These are phyloP conservation scores for Drosophila ananassae DNA, from an alignment of 1,140 invertebrate genomes.

Conservation along the genomic window DNA sequence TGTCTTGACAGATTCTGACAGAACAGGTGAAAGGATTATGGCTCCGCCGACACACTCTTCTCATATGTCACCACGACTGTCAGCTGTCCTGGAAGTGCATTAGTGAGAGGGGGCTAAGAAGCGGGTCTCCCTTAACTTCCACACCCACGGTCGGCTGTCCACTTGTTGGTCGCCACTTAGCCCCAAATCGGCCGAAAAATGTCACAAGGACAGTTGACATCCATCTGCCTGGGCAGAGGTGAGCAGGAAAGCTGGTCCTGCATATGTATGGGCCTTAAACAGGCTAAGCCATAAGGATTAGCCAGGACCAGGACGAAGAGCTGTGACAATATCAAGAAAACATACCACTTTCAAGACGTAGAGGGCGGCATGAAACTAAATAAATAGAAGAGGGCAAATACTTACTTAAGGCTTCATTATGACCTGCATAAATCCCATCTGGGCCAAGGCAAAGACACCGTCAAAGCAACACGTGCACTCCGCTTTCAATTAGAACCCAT, in stretches of 20 bases:
- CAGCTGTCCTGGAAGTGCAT: conserved; percentile 22
- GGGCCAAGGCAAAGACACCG: conserved; percentile 5
- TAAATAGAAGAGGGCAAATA: conserved; percentile 22
- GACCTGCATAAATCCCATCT: conserved; percentile 30
- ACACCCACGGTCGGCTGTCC: conserved; percentile 11
- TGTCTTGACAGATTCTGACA: conserved; percentile 29
- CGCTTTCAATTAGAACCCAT: conserved; percentile 54
- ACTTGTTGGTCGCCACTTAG: conserved; percentile 50
- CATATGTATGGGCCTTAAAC: conserved; percentile 35
- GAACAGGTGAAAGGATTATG: conserved; percentile 39
- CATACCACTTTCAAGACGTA: neutral
- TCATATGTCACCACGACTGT: conserved; percentile 21
- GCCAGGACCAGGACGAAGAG: neutral
- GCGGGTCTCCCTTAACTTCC: conserved; percentile 38
- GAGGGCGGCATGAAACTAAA: neutral
- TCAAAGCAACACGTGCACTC: conserved; percentile 58
- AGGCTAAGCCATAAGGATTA: conserved; percentile 54
- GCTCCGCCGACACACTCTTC: conserved; percentile 18
- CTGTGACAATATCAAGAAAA: neutral
- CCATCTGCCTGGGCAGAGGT: conserved; percentile 25
- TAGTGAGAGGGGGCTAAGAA: conserved; percentile 15
- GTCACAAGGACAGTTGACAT: conserved; percentile 36
- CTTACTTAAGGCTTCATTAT: conserved; percentile 45
- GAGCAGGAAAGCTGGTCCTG: conserved; percentile 22
- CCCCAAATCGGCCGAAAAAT: conserved; percentile 50